A percentile compares a stretch with the other conserved stretches of the same genome.
These are phyloP conservation scores for Agelastica alni DNA, from an alignment of 2,888 invertebrate genomes.

Conservation along the genomic window DNA sequence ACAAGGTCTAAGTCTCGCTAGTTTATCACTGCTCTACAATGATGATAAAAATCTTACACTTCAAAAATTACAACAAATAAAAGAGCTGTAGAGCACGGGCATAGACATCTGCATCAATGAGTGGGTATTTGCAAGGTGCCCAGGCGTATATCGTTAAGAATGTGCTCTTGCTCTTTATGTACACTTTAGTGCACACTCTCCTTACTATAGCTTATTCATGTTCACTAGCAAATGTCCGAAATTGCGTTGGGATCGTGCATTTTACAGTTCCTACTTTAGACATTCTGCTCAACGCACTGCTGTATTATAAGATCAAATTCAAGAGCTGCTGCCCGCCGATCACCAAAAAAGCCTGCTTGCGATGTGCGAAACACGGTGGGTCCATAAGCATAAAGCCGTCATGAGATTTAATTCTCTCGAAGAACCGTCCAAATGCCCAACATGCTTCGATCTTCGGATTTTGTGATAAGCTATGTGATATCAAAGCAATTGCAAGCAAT, in stretches of 20 bases:
- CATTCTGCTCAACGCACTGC: not conserved
- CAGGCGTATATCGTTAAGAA: not conserved
- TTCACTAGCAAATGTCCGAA: not conserved
- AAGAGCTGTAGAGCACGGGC: no score
- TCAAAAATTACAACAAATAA: no score
- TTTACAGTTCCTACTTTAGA: not conserved
- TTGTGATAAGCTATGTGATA: not conserved
- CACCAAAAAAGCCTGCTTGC: not conserved
- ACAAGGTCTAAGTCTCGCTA: no score
- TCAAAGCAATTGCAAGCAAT: constrained; percentile 7
- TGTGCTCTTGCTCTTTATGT: not conserved
- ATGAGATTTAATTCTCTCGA: not conserved
- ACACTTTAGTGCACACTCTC: no score
- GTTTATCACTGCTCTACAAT: no score
- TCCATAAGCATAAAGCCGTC: not conserved
- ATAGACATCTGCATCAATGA: not conserved
- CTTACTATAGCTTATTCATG: not conserved
- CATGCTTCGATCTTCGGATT: constrained; percentile 8
- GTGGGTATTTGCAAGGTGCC: not conserved
- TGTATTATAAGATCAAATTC: not conserved
- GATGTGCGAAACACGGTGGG: not conserved
- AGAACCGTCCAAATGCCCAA: constrained; percentile 6
- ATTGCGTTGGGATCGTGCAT: not conserved
- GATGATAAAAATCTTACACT: no score
- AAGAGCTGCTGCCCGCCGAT: not conserved